These are phyloP conservation scores for Acleris emargana DNA, from an alignment of 2,888 invertebrate species.

Conservation along the genomic window DNA sequence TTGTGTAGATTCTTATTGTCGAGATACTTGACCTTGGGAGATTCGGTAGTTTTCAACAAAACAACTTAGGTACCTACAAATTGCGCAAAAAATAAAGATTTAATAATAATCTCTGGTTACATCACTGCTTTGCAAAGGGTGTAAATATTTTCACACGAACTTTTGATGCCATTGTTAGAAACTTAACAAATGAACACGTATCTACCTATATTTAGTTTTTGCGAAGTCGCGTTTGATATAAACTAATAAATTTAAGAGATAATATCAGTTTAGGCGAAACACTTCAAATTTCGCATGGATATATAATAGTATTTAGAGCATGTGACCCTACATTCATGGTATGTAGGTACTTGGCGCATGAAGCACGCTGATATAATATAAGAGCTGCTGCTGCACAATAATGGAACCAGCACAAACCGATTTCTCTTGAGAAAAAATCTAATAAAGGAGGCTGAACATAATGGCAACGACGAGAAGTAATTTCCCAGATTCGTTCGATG, in stretches of 20 bases:
- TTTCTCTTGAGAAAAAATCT: constrained; percentile 67
- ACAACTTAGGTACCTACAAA: too few species aligned
- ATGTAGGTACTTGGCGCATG: background rate
- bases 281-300: constrained; percentile 5
- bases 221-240: background rate
- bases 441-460: constrained; percentile 60
- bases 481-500: constrained; percentile 72
- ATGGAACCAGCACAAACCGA: constrained; percentile 58
- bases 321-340: background rate
- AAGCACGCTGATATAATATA: constrained; percentile 29
- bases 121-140: constrained; percentile 42
- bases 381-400: constrained; percentile 47
- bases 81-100: background rate
- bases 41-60: background rate
- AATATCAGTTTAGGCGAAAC: background rate
- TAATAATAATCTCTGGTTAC: constrained; percentile 37
- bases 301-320: background rate
- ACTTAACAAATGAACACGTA: constrained; percentile 8
- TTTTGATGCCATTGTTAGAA: constrained; percentile 45
- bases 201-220: background rate
- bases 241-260: constrained; percentile 8
- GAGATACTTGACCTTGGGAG: constrained; percentile 13
- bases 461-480: constrained; percentile 64
- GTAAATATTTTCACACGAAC: constrained; percentile 44
- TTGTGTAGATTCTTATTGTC: constrained; percentile 12